These are phyloP conservation scores for Molothrus aeneus DNA, from an alignment of 2,797 vertebrate genomes.

Conservation along the genomic window DNA sequence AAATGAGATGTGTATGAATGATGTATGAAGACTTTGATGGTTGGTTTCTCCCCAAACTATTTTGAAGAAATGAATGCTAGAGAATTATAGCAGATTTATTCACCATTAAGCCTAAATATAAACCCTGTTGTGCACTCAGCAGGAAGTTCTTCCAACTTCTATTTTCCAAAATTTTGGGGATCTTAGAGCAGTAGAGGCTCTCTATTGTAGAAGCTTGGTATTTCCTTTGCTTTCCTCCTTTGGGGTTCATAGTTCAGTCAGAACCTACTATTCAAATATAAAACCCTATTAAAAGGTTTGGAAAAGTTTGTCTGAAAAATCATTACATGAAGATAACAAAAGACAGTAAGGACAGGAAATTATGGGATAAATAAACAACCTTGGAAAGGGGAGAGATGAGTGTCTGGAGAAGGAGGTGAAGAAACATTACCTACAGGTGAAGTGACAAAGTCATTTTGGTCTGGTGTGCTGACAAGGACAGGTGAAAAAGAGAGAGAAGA, in stretches of 20 bases:
- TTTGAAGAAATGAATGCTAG: neutral
- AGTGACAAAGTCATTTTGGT: neutral
- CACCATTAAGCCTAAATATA: fast-evolving
- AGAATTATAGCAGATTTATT: neutral
- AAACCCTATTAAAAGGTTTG: neutral
- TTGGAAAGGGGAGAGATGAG: neutral
- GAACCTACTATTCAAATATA: neutral
- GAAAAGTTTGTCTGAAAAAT: neutral
- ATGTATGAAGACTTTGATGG: neutral
- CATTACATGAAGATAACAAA: neutral
- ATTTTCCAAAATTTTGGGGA: neutral
- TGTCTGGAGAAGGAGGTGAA: neutral
- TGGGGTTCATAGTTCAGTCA: neutral
- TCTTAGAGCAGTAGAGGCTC: neutral
- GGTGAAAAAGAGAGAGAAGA: neutral
- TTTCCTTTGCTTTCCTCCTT: neutral
- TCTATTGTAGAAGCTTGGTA: neutral
- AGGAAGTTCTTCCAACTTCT: neutral
- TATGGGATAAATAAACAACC: neutral
- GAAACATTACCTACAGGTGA: fast-evolving
- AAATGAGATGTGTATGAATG: neutral
- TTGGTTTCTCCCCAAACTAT: neutral
- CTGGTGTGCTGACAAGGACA: neutral
- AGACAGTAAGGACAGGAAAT: neutral
- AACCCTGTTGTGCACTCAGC: neutral